phyloP scores from a whole-genome alignment of 2,797 vertebrate genomes.

The Mormyrus hasselquistii region DNA sequence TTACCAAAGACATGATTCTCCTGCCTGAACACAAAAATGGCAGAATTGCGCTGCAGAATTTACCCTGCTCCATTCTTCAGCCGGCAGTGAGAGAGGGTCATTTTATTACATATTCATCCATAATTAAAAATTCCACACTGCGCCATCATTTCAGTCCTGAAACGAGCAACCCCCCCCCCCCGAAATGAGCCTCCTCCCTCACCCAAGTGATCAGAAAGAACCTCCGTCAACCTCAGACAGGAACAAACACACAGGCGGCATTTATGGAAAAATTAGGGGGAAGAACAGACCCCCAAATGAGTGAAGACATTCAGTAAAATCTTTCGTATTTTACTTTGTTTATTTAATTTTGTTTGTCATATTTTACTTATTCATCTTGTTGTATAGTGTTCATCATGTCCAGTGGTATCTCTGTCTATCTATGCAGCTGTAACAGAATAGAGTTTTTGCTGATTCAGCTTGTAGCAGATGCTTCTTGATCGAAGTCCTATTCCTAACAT shows the following conservation, averaged over 20 bases:
- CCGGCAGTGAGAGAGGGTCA: background rate
- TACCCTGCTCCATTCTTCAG: background rate
- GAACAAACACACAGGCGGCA: background rate
- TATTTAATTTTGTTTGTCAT: background rate
- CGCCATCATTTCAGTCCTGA: background rate
- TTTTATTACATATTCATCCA: slow-evolving; percentile 10
- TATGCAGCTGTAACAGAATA: background rate
- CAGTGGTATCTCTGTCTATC: background rate
- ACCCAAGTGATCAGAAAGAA: background rate
- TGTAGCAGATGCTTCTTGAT: background rate
- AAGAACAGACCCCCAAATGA: background rate
- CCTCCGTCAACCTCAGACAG: background rate
- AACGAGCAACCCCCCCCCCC: background rate
- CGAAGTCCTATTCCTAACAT: background rate
- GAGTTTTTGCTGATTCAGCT: background rate
- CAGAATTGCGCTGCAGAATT: background rate
- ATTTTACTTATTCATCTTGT: background rate
- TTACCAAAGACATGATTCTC: background rate
- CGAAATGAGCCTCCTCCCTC: background rate
- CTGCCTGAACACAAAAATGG: background rate
- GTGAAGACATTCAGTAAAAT: background rate
- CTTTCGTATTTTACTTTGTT: background rate
- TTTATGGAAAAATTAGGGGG: background rate
- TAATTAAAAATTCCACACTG: background rate
- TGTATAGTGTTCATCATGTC: background rate